Percentiles rank a stretch among this genome's conserved stretches.
phyloP scores from a whole-genome alignment of 2,888 invertebrate species.

The Arctia plantaginis region DNA sequence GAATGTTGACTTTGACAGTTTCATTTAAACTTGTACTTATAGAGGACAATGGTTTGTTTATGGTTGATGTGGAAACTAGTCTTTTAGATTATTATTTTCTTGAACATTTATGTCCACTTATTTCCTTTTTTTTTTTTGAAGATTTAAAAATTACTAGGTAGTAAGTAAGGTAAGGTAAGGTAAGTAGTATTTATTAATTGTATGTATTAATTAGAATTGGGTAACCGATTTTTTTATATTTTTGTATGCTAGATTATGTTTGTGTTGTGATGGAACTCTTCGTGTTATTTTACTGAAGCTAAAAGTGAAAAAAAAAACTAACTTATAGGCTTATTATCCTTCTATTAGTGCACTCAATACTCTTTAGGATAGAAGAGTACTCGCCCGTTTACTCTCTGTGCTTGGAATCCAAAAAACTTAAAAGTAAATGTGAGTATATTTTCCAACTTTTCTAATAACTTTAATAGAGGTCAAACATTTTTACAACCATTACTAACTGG shows the following conservation, averaged over 20 bases:
- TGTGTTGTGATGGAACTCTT: not conserved
- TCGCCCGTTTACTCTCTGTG: no score
- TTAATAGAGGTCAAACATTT: no score
- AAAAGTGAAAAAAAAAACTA: no score
- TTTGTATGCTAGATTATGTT: not conserved
- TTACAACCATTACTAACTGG: no score
- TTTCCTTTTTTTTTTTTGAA: no score
- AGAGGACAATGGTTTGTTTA: not conserved
- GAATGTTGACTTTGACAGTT: conserved; percentile 46
- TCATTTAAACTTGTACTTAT: conserved; percentile 11
- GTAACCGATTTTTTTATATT: not conserved
- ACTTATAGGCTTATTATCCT: not conserved
- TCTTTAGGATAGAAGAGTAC: not conserved
- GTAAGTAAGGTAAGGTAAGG: no score
- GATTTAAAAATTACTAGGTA: no score
- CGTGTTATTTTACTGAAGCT: not conserved
- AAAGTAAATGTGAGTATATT: not conserved
- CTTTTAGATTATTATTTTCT: conserved; percentile 11
- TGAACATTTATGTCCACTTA: not conserved
- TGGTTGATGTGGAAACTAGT: not conserved
- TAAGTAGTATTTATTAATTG: no score
- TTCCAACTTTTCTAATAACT: no score
- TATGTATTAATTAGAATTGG: no score
- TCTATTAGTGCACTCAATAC: not conserved
- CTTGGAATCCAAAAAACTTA: no score